Percentiles rank a stretch among this genome's conserved stretches.
phyloP scores from a whole-genome alignment of 2,113 vertebrate species.

The Thymallus thymallus region DNA sequence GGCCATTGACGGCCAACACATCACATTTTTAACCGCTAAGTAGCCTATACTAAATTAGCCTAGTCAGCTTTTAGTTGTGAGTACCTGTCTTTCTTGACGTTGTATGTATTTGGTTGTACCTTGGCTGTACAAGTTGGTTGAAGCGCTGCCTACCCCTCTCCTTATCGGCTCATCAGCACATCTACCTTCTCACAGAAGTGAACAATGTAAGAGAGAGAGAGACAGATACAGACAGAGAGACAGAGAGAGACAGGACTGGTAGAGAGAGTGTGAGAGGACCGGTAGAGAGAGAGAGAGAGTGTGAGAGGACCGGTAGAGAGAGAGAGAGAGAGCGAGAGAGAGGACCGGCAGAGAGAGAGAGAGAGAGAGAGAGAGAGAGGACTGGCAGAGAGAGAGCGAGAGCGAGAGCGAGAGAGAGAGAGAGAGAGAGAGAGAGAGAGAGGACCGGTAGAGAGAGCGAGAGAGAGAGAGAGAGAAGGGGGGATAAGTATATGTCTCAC shows the following conservation, averaged over 20 bases:
- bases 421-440: conserved; percentile 13
- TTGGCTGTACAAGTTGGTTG: conserved; percentile 21
- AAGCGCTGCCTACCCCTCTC: conserved; percentile 23
- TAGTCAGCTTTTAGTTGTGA: too few relatives aligned
- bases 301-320: too few relatives aligned
- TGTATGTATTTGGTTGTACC: not conserved
- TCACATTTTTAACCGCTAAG: conserved; percentile 15
- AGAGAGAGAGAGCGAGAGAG: not conserved
- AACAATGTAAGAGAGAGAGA: too few relatives aligned
- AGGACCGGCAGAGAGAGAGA: not conserved
- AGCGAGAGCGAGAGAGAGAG: not conserved
- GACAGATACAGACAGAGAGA: too few relatives aligned
- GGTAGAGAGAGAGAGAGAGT: not conserved
- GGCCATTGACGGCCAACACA: conserved; percentile 7
- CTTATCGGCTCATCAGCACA: conserved; percentile 64
- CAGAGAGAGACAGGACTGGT: too few relatives aligned
- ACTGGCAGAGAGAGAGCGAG: not conserved
- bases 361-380: conserved; percentile 12
- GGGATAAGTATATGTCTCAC: conserved; percentile 3
- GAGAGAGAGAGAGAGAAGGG: conserved; percentile 20
- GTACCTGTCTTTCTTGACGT: conserved; percentile 39
- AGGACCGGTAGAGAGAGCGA: too few relatives aligned
- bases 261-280: conserved; percentile 15
- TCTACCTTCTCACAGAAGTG: conserved; percentile 52
- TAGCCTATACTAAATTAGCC: too few relatives aligned